phyloP scores from a whole-genome alignment of 1,140 invertebrate genomes.

The Cyclargus thomasi region DNA sequence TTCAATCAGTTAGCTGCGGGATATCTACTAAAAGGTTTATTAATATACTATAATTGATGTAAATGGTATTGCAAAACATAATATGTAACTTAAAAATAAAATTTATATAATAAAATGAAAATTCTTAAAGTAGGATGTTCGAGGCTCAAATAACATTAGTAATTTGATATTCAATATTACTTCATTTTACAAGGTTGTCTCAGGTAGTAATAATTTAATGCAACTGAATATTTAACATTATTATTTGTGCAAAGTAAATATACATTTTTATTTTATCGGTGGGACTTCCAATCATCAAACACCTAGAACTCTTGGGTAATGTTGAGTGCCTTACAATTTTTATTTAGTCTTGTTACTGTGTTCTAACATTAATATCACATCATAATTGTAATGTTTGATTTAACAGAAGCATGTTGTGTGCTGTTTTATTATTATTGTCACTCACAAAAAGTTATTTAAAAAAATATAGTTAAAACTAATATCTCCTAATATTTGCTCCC shows the following conservation, averaged over 20 bases:
- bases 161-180: too few species aligned
- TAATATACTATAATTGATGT: conserved; percentile 19
- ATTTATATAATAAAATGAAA: too few species aligned
- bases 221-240: too few species aligned
- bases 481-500: too few species aligned
- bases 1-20: conserved; percentile 25
- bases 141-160: too few species aligned
- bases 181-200: too few species aligned
- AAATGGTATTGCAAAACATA: background rate
- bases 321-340: conserved; percentile 30
- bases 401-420: conserved; percentile 7
- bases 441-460: background rate
- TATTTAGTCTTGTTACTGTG: background rate
- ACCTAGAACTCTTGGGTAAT: conserved; percentile 61
- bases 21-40: conserved; percentile 14
- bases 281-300: conserved; percentile 38
- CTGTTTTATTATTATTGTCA: background rate
- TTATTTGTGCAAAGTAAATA: background rate
- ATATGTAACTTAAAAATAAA: too few species aligned
- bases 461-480: too few species aligned
- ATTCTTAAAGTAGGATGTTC: too few species aligned
- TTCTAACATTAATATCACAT: conserved; percentile 2
- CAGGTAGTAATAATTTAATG: too few species aligned
- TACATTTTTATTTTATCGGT: conserved; percentile 40
- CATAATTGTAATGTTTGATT: background rate